These are phyloP conservation scores for Amia ocellicauda DNA, from an alignment of 2,113 vertebrate species.

Conservation along the genomic window DNA sequence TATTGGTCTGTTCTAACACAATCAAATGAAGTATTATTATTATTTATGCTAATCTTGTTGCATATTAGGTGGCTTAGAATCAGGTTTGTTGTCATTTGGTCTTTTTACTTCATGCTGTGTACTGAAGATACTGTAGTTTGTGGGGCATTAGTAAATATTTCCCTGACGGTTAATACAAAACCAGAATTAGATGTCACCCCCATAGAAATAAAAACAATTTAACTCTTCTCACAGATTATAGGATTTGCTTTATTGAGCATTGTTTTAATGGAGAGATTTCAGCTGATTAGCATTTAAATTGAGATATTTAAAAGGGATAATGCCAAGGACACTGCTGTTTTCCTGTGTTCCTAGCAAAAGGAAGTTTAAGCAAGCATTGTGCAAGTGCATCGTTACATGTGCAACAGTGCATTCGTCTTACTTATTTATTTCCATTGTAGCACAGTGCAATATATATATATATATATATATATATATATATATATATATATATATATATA, in stretches of 20 bases:
- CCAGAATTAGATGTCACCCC: background rate
- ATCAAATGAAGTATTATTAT: too few species aligned
- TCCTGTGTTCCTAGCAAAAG: slow-evolving; percentile 41
- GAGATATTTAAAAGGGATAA: slow-evolving; percentile 53
- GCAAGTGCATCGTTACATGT: slow-evolving; percentile 57
- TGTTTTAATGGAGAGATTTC: slow-evolving; percentile 31
- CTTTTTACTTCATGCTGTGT: background rate
- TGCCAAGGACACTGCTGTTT: slow-evolving; percentile 46
- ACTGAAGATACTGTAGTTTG: background rate
- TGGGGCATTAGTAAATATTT: background rate
- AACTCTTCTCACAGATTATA: slow-evolving; percentile 17
- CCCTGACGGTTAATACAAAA: background rate
- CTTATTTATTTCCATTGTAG: slow-evolving; percentile 4
- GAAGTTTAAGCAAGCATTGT: slow-evolving; percentile 53
- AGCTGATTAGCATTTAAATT: slow-evolving; percentile 68
- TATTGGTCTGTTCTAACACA: too few species aligned
- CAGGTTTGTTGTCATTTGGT: background rate
- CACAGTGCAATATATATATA: too few species aligned
- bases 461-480: too few species aligned
- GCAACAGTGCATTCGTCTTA: background rate
- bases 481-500: too few species aligned
- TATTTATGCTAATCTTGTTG: too few species aligned
- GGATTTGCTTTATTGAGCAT: slow-evolving; percentile 31
- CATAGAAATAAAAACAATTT: background rate
- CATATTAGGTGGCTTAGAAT: background rate